Evolutionary conservation across 2,888 invertebrate genomes (phyloP), one percentile per base, ranked within the genome.

Genomic region (Cremastinae sp.): DNA sequence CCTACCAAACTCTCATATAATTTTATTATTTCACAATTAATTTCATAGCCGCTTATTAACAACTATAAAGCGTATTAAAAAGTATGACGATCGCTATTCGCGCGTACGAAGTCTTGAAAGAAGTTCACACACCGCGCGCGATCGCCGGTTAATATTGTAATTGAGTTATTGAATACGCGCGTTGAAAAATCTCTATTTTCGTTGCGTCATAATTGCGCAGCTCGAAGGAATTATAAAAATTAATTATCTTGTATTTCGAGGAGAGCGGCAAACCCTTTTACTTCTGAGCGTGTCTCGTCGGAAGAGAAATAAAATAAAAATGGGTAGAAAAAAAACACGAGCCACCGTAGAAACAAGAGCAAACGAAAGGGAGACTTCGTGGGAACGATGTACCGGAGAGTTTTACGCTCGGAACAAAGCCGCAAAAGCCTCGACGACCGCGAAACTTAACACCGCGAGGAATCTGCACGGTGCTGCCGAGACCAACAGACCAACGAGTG

Each of bases 361-460:
- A 49, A 66, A 69, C 69, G 76, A 73, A 69, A 78, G 64, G 66
- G 76, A 73, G 74, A 73, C 79, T 80, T 80, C 85, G 84, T 85
- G 86, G 85, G 85, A 86, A 86, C 82, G 80, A 74, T 74, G 78
- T 76, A 80, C 78, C 79, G 78, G 79, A 75, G 68, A 22, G 47
- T 12, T 79, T n/a, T 43, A 38, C 78, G 80, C 78, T 83, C 81
- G 84, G 85, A 85, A 88, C 87, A 87, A 88, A 87, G 86, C 87
- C 85, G 81, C 85, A 84, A 80, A 84, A 62, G 62, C 84, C 84
- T 83, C 82, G 83, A 73, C 84, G 83, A 86, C 86, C 86, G 84
- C 85, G 88, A 88, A 89, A 88, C 85, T 87, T 84, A 86, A 89
- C 85, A 88, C 88, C 84, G 82, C 76, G 75, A 74, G 54, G 81